phyloP scores from a whole-genome alignment of 1,140 invertebrate genomes.

The Armadillidium nasatum region DNA sequence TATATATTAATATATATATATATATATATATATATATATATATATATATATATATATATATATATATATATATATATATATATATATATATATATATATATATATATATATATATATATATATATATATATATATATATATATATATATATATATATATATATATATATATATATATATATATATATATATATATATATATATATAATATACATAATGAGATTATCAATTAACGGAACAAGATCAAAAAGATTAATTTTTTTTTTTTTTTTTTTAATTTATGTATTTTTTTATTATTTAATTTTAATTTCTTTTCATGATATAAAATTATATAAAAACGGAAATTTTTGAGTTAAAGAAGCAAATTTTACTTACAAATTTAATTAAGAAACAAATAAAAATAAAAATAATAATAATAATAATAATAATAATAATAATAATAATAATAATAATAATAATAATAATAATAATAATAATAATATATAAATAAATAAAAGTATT shows the following conservation, averaged over 20 bases:
- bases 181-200: slow-evolving; percentile 17
- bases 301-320: too few species aligned
- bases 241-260: too few species aligned
- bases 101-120: background rate
- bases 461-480: background rate
- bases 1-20: slow-evolving; percentile 5
- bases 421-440: background rate
- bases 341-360: too few species aligned
- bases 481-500: too few species aligned
- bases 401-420: background rate
- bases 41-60: slow-evolving; percentile 25
- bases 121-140: background rate
- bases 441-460: background rate
- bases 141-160: background rate
- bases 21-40: slow-evolving; percentile 23
- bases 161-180: background rate
- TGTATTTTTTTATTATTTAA: too few species aligned
- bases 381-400: background rate
- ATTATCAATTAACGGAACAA: too few species aligned
- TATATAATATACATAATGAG: background rate
- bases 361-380: too few species aligned
- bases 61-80: slow-evolving; percentile 17
- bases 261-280: too few species aligned
- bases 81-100: slow-evolving; percentile 13
- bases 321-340: too few species aligned